Conservation (phyloP, 2,888 invertebrate species). For the Tipula helvola region DNA sequence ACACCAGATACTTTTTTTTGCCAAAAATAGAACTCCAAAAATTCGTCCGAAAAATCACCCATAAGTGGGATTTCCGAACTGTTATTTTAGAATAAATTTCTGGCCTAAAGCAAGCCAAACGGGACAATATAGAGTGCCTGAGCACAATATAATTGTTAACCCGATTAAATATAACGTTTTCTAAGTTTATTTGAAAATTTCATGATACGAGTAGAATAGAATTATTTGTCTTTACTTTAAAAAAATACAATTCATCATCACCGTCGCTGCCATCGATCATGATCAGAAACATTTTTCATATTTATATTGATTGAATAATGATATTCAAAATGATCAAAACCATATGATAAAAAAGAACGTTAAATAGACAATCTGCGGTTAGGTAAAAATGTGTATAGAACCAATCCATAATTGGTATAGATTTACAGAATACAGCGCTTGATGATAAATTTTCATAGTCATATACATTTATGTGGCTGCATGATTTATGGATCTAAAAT, state of each 20-base stretch:
- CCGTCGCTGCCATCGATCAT: neutral
- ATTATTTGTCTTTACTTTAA: neutral
- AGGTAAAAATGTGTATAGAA: neutral
- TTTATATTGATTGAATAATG: neutral
- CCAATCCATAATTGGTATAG: neutral
- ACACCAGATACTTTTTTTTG: too few species aligned
- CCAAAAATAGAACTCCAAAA: too few species aligned
- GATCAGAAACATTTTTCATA: neutral
- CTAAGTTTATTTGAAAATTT: too few species aligned
- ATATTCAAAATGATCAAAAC: neutral
- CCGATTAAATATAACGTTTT: too few species aligned
- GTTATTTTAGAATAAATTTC: too few species aligned
- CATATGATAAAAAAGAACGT: neutral
- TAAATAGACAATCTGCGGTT: neutral
- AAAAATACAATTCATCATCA: neutral
- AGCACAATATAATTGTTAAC: too few species aligned
- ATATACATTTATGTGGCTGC: neutral
- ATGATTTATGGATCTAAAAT: neutral
- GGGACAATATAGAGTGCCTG: too few species aligned
- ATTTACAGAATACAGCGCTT: neutral
- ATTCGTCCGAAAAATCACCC: too few species aligned
- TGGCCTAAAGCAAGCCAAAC: too few species aligned
- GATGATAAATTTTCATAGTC: neutral
- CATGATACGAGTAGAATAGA: neutral
- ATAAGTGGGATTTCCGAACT: too few species aligned